Percentiles rank a stretch among this genome's conserved stretches.
phyloP scores from a whole-genome alignment of 1,140 invertebrate genomes.

The Zaprionus africanus region DNA sequence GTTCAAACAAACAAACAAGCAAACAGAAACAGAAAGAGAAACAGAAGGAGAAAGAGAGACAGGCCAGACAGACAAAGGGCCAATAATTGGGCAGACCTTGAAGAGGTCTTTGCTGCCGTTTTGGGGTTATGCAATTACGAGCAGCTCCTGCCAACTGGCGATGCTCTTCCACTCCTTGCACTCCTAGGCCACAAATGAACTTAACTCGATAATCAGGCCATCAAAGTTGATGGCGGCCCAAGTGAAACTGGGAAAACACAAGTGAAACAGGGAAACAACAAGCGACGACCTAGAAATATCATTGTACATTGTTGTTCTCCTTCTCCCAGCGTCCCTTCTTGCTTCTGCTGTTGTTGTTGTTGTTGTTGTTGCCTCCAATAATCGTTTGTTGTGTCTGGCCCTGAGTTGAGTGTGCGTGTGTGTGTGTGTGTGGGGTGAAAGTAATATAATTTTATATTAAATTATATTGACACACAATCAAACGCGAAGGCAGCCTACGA shows the following conservation, averaged over 20 bases:
- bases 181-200: slow-evolving; percentile 56
- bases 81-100: slow-evolving; percentile 1
- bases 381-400: slow-evolving; percentile 65
- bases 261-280: slow-evolving; percentile 12
- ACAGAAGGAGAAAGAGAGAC: not conserved
- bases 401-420: not conserved
- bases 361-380: slow-evolving; percentile 33
- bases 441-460: slow-evolving; percentile 69
- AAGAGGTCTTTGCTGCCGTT: slow-evolving; percentile 11
- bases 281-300: slow-evolving; percentile 22
- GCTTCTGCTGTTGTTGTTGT: slow-evolving; percentile 1
- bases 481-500: not conserved
- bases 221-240: slow-evolving; percentile 65
- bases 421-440: slow-evolving; percentile 34
- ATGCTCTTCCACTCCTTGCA: not conserved
- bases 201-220: slow-evolving; percentile 74
- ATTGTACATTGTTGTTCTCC: not conserved
- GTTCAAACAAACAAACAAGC: slow-evolving; percentile 3
- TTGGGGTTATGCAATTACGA: slow-evolving; percentile 22
- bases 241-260: slow-evolving; percentile 15
- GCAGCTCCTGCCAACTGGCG: not conserved
- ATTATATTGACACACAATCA: slow-evolving; percentile 54
- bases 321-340: not conserved
- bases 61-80: slow-evolving; percentile 3
- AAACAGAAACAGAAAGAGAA: not conserved